These are phyloP conservation scores for Platycheirus rosarum DNA, from an alignment of 2,888 invertebrate genomes.

Conservation along the genomic window DNA sequence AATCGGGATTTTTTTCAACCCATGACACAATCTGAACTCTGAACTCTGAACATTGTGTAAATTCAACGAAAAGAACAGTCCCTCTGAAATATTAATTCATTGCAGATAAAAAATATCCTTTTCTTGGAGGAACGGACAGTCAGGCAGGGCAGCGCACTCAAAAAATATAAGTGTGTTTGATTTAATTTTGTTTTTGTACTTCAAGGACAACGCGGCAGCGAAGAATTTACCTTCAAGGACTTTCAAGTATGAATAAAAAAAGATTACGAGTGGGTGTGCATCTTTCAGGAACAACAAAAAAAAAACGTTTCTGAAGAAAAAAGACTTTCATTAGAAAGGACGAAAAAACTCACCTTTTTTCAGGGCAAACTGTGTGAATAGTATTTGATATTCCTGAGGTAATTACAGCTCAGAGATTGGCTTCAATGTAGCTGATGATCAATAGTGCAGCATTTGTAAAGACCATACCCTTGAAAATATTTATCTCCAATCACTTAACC, in stretches of 20 bases:
- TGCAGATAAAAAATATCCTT: not conserved
- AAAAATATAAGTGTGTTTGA: slow-evolving; percentile 13
- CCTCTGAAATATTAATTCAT: slow-evolving; percentile 1
- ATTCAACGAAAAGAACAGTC: slow-evolving; percentile 7
- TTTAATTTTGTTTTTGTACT: slow-evolving; percentile 5
- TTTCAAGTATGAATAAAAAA: slow-evolving; percentile 6
- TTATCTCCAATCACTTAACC: slow-evolving; percentile 16
- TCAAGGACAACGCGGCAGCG: slow-evolving; percentile 43
- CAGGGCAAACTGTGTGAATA: slow-evolving; percentile 16
- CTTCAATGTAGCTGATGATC: slow-evolving; percentile 30
- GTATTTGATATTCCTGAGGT: slow-evolving; percentile 38
- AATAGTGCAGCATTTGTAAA: slow-evolving; percentile 52
- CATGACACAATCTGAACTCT: not conserved
- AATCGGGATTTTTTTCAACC: not conserved
- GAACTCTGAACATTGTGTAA: not conserved
- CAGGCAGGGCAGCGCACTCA: not conserved
- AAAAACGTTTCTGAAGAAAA: slow-evolving; percentile 8
- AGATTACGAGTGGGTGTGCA: slow-evolving; percentile 35
- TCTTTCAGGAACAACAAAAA: slow-evolving; percentile 28
- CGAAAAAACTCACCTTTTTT: slow-evolving; percentile 49
- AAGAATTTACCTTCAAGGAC: slow-evolving; percentile 11
- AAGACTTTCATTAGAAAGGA: slow-evolving; percentile 17
- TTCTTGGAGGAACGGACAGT: slow-evolving; percentile 2
- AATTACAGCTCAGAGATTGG: slow-evolving; percentile 53
- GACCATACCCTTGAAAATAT: slow-evolving; percentile 56